A percentile compares a stretch with the other conserved stretches of the same genome.
Conservation (phyloP, 2,113 vertebrate species). For the Dipodomys stephensi region DNA sequence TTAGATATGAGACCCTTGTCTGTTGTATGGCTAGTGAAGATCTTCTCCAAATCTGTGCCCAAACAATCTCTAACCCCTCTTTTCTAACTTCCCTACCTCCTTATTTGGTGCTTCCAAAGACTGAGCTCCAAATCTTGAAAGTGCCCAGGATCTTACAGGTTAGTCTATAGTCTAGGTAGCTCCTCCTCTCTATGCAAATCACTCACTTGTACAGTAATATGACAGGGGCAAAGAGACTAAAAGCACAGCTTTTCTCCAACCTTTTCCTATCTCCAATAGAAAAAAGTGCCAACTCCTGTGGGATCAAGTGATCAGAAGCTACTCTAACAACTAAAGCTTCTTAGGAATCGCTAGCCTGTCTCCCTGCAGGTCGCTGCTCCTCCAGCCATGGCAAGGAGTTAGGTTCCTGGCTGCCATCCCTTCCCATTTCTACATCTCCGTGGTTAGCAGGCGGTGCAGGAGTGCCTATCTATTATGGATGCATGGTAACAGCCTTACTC, state of each 20-base stretch:
- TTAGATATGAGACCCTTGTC: too few relatives aligned
- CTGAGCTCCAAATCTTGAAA: slow-evolving; percentile 1
- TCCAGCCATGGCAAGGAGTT: background rate
- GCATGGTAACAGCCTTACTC: background rate
- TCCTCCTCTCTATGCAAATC: background rate
- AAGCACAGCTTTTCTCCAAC: background rate
- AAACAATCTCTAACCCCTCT: background rate
- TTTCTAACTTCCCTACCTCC: background rate
- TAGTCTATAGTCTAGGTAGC: background rate
- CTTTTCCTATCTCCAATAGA: background rate
- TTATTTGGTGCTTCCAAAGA: background rate
- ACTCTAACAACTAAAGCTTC: background rate
- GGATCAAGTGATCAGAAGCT: background rate
- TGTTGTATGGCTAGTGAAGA: too few relatives aligned
- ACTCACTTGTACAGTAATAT: background rate
- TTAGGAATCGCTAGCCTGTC: background rate
- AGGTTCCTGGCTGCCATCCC: background rate
- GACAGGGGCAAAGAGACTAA: background rate
- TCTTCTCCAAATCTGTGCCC: too few relatives aligned
- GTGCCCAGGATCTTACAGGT: background rate
- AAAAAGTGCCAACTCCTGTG: accelerated
- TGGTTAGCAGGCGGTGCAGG: too few relatives aligned
- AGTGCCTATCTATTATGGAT: background rate
- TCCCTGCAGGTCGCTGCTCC: background rate
- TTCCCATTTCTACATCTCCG: background rate